Base-by-base conservation (phyloP, 92 coral and sea anemone species). In the Siderastrea radians region DNA sequence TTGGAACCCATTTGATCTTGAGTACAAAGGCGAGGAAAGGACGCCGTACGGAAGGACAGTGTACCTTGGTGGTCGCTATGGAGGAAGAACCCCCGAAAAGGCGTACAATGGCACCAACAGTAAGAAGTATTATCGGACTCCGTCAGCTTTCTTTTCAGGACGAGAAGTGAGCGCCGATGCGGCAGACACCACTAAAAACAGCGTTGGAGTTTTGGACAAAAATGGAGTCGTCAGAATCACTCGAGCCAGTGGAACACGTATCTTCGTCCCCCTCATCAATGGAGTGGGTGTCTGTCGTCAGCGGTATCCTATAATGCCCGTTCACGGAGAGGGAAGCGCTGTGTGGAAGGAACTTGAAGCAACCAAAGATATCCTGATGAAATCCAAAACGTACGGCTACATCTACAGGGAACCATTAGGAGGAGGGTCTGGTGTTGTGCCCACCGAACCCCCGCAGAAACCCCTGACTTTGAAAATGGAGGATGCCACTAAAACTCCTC, bases 271-370 rank as follows among this genome's bases (percentile, higher is more conserved):
- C 10, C 9, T 49, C 7, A 94, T 92, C 8, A 45, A 58, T 15
- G 94, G 84, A 51, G 90, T 94, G 6, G 90, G 95, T 14, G 48
- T 75, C 61, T 75, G 90, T 63, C 95, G 95, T 53, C 98, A 95
- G 80, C 93, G 98, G 7, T 95, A 93, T 61, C 98, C 98, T 81
- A 95, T 95, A 77, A 82, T 93, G 94, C 98, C 98, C 4, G 92
- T 95, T 58, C 94, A 95, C 63, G 98, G 95, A 3, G 93, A 95
- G 57, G 98, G 98, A 47, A 86, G 94, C 81, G 47, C 96, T 3
- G 90, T 88, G 44, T 95, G 98, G 98, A 95, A 95, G 80, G 98
- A 95, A 68, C 89, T 95, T 38, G 93, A 90, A 61, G 98, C 98
- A 13, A 66, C 80, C 3, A 93, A 93, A 72, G 98, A 95, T 57